phyloP scores from a whole-genome alignment of 2,797 vertebrate species.

The Bucorvus abyssinicus region DNA sequence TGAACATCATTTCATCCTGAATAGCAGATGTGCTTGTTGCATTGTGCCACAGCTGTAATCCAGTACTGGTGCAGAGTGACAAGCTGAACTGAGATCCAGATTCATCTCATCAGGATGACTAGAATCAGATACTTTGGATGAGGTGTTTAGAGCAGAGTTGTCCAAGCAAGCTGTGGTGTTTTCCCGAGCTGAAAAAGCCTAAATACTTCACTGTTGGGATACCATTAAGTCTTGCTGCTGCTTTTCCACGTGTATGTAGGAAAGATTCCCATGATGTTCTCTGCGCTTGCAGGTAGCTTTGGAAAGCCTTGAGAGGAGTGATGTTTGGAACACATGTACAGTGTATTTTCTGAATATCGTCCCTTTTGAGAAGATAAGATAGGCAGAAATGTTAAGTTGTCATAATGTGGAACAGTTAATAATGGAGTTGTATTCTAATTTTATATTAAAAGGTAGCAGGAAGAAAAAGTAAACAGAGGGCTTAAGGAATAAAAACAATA shows the following conservation, averaged over 20 bases:
- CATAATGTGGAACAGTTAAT: background rate
- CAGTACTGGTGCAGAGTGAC: background rate
- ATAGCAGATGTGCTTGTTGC: background rate
- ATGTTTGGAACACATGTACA: background rate
- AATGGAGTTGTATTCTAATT: background rate
- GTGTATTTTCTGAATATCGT: background rate
- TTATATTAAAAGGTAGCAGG: background rate
- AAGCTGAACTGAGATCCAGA: background rate
- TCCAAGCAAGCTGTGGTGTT: background rate
- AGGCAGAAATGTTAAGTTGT: background rate
- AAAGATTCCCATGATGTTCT: background rate
- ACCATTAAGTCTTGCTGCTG: background rate
- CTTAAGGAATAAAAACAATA: background rate
- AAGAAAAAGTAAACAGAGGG: background rate
- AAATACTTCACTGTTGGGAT: accelerated
- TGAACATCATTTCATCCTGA: background rate
- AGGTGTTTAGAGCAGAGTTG: background rate
- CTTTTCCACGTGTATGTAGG: background rate
- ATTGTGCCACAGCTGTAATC: background rate
- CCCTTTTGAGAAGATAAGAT: background rate
- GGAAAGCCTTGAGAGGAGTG: background rate
- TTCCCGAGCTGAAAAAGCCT: background rate
- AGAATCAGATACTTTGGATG: background rate
- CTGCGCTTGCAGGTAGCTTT: background rate
- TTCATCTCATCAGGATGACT: background rate